These are phyloP conservation scores for Drosophila busckii DNA, from an alignment of 1,140 invertebrate genomes.

Conservation along the genomic window DNA sequence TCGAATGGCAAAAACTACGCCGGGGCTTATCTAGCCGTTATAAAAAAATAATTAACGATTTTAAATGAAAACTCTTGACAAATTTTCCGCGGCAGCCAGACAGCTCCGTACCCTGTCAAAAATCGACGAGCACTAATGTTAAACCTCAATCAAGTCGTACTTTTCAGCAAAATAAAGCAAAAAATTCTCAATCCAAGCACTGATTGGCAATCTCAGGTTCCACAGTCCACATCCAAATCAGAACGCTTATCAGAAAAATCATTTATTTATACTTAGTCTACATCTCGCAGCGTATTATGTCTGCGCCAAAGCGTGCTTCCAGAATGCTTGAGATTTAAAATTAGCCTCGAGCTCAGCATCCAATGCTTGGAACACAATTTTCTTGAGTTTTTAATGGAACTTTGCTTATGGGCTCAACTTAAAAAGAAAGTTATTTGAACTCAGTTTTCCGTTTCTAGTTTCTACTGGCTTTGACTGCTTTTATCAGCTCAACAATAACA, in stretches of 20 bases:
- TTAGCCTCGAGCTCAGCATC: not conserved
- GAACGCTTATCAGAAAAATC: slow-evolving; percentile 61
- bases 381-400: not conserved
- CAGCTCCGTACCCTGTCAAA: slow-evolving; percentile 66
- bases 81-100: slow-evolving; percentile 50
- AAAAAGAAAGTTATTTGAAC: not conserved
- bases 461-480: slow-evolving; percentile 41
- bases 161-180: slow-evolving; percentile 69
- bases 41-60: slow-evolving; percentile 37
- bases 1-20: no score
- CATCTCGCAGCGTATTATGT: slow-evolving; percentile 34
- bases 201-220: slow-evolving; percentile 23
- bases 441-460: slow-evolving; percentile 52
- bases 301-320: slow-evolving; percentile 29
- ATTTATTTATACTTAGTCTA: slow-evolving; percentile 14
- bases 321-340: no score
- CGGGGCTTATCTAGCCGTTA: slow-evolving; percentile 15
- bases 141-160: slow-evolving; percentile 48
- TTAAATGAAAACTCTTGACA: slow-evolving; percentile 12
- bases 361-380: no score
- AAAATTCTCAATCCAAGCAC: slow-evolving; percentile 18
- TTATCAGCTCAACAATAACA: slow-evolving; percentile 47
- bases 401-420: slow-evolving; percentile 7
- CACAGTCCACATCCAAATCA: slow-evolving; percentile 32
- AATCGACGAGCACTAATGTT: slow-evolving; percentile 65